These are phyloP conservation scores for Pegoplata infirma DNA, from an alignment of 2,888 invertebrate species.

Conservation along the genomic window DNA sequence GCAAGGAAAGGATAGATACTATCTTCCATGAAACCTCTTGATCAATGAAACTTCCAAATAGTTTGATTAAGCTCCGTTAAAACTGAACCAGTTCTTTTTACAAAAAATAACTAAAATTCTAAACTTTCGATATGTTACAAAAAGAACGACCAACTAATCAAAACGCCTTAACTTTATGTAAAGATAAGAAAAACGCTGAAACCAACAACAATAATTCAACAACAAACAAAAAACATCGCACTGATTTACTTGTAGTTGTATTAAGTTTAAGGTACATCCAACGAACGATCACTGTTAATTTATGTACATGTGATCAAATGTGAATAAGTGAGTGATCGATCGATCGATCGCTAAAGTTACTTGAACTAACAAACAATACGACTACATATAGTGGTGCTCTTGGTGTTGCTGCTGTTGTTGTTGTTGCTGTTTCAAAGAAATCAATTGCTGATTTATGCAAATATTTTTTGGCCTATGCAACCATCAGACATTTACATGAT, in stretches of 20 bases:
- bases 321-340: constrained; percentile 49
- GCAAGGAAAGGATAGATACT: too few species aligned
- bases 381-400: constrained; percentile 18
- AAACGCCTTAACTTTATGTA: too few species aligned
- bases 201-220: constrained; percentile 1
- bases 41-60: too few species aligned
- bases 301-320: constrained; percentile 58
- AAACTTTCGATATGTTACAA: too few species aligned
- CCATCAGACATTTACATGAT: constrained; percentile 61
- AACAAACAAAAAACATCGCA: too few species aligned
- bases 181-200: background rate
- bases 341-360: constrained; percentile 46
- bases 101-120: too few species aligned
- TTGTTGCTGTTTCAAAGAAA: constrained; percentile 44
- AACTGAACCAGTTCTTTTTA: too few species aligned
- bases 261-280: background rate
- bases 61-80: too few species aligned
- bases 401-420: constrained; percentile 16
- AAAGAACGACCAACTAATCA: too few species aligned
- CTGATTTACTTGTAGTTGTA: constrained; percentile 16
- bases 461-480: constrained; percentile 59
- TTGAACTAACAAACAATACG: constrained; percentile 10
- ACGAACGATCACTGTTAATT: constrained; percentile 35
- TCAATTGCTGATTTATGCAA: constrained; percentile 63
- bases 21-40: too few species aligned